A percentile compares a stretch with the other conserved stretches of the same genome.
Conservation (phyloP, 2,888 invertebrate genomes). For the Eudasyphora cyanicolor region DNA sequence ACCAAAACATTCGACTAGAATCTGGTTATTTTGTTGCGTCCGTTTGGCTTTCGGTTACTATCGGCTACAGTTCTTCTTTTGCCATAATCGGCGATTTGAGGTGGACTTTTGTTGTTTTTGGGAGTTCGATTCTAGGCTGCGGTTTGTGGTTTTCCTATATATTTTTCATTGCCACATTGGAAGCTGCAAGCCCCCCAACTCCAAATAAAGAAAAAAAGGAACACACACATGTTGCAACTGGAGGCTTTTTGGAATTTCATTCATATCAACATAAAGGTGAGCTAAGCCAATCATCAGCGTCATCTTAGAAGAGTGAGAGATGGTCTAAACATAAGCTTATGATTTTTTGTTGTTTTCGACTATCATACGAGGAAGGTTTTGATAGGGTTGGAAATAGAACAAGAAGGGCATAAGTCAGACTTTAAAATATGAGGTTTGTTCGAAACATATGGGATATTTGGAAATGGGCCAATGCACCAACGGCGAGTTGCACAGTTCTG, state of each 20-base stretch:
- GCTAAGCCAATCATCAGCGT: slow-evolving; percentile 60
- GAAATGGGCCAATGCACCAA: no score
- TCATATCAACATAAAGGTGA: slow-evolving; percentile 55
- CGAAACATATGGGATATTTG: no score
- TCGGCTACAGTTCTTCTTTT: not conserved
- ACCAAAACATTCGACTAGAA: not conserved
- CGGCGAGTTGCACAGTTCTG: no score
- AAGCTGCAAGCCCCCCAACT: not conserved
- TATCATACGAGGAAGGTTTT: not conserved
- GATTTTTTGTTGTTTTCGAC: not conserved
- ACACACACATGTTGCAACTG: slow-evolving; percentile 63
- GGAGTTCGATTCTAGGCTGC: not conserved
- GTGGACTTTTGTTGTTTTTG: not conserved
- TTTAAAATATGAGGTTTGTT: no score
- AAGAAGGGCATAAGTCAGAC: not conserved
- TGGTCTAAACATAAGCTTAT: slow-evolving; percentile 19
- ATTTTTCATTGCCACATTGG: slow-evolving; percentile 22
- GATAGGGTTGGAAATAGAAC: not conserved
- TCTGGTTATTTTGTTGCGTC: slow-evolving; percentile 9
- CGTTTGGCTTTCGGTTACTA: not conserved
- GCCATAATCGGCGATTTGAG: slow-evolving; percentile 3
- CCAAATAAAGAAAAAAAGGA: slow-evolving; percentile 25
- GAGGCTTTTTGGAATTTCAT: slow-evolving; percentile 56
- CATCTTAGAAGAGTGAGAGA: slow-evolving; percentile 41
- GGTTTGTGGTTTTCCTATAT: not conserved